Base-by-base conservation (phyloP, 2,113 vertebrate species). In the Archocentrus centrarchus region DNA sequence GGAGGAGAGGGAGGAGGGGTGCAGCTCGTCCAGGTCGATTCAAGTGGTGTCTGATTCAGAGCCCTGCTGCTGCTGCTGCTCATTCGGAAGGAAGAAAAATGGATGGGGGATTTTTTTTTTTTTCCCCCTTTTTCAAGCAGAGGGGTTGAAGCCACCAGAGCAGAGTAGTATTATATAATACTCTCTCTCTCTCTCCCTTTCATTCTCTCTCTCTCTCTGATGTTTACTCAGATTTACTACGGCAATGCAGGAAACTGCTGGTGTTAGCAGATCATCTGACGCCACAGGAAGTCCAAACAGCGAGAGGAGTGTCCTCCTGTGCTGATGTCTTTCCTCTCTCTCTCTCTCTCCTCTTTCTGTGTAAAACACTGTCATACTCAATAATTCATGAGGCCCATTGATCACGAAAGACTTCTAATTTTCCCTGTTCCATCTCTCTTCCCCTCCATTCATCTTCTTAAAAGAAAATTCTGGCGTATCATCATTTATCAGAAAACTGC, bases 311-410 rank as follows among this genome's bases (percentile, higher is more conserved):
- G 37, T 39, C 37, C 37, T 39, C 37, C 37, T 10, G 37, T 39
- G 37, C 37, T 39, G 37, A 39, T 39, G 37, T 39, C 9, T 39
- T 39, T 10, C 37, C 37, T 10, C 61, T 22, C 41, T 60, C 79
- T 50, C 57, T 6, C 44, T 81, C 30, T 55, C 27, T 37, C 70
- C 78, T n/a, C 44, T 80, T 73, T 83, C 64, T 88, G 86, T 88
- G 77, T 17, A 60, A 79, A 88, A 87, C 80, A 59, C 59, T 3
- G 58, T 13, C 39, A 3, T 59, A 22, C 77, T 93, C 59, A 91
- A 91, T 91, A 89, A 95, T 95, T 94, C 89, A 95, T 85, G 81
- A 91, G 37, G 14, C 30, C 47, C 85, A 92, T 89, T 86, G 81
- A 94, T 91, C 90, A 89, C 77, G 77, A 35, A 78, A 61, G 84